Evolutionary conservation across 2,797 vertebrate species (phyloP).

Genomic region (Danionella dracula): DNA sequence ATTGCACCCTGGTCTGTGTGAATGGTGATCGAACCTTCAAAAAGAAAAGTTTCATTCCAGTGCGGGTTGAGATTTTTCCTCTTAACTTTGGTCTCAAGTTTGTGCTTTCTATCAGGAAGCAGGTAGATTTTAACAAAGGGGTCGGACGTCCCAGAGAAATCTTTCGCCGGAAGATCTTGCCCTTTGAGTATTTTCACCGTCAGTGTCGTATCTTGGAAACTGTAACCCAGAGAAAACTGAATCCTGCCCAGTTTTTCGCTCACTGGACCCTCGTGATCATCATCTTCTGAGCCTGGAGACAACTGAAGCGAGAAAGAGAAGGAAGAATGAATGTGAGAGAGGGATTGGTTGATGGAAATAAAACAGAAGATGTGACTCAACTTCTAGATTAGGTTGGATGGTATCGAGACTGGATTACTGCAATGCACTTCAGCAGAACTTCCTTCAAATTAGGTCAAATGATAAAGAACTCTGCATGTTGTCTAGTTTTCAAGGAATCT

Average conservation of each 20-base stretch:
- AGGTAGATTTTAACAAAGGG: constrained; percentile 98
- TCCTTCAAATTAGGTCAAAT: no score
- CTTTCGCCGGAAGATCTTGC: constrained; percentile 95
- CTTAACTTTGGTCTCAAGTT: constrained; percentile 98
- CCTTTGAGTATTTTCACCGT: constrained; percentile 98
- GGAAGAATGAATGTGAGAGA: not conserved
- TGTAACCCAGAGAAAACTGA: constrained; percentile 98
- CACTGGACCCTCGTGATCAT: constrained; percentile 84
- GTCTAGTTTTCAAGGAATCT: no score
- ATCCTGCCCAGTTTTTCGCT: constrained; percentile 88
- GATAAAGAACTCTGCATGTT: no score
- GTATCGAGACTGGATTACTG: no score
- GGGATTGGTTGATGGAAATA: no score
- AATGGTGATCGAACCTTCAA: constrained; percentile 84
- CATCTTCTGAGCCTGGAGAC: constrained; percentile 94
- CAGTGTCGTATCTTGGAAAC: constrained; percentile 96
- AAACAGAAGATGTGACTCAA: no score
- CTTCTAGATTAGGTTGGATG: no score
- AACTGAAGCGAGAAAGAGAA: constrained; percentile 62
- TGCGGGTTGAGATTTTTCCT: constrained; percentile 98
- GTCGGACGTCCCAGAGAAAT: constrained; percentile 97
- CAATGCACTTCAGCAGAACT: no score
- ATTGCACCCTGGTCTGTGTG: no score
- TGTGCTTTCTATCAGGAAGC: constrained; percentile 98
- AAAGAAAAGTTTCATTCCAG: constrained; percentile 98